Evolutionary conservation across 2,888 invertebrate species (phyloP).

Genomic region (Rotaria magnacalcarata): DNA sequence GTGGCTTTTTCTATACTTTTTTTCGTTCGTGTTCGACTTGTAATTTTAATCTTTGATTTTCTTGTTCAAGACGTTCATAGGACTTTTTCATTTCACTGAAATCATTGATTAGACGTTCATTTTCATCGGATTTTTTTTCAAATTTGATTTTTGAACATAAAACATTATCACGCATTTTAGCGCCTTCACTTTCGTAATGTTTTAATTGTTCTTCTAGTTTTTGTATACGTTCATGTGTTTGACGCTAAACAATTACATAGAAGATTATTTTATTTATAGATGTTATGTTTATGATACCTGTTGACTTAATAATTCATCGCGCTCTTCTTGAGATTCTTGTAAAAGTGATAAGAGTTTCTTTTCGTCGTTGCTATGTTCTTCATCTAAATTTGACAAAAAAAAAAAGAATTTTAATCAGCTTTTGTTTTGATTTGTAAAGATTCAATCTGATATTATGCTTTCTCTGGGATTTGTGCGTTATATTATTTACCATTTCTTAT

Average conservation of each 20-base stretch:
- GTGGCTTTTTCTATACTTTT: not conserved
- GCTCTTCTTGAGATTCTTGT: conserved; percentile 24
- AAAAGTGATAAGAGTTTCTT: not conserved
- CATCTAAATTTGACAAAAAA: not conserved
- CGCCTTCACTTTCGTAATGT: not conserved
- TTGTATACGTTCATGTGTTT: not conserved
- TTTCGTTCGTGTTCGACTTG: not conserved
- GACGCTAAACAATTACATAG: not conserved
- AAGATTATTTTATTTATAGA: too few species aligned
- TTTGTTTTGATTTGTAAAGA: too few species aligned
- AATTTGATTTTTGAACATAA: conserved; percentile 26
- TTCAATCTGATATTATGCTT: too few species aligned
- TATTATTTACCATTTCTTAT: conserved; percentile 35
- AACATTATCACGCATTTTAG: not conserved
- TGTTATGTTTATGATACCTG: not conserved
- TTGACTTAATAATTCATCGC: conserved; percentile 17
- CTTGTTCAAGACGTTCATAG: conserved; percentile 19
- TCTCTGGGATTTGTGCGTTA: not conserved
- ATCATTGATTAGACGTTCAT: not conserved
- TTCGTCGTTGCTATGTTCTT: conserved; percentile 26
- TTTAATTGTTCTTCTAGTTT: conserved; percentile 4
- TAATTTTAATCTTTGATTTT: conserved; percentile 34
- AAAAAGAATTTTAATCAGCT: not conserved
- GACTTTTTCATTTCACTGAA: not conserved
- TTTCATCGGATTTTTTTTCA: not conserved